Conservation (phyloP, 2,797 vertebrate genomes). For the Falco concolor region DNA sequence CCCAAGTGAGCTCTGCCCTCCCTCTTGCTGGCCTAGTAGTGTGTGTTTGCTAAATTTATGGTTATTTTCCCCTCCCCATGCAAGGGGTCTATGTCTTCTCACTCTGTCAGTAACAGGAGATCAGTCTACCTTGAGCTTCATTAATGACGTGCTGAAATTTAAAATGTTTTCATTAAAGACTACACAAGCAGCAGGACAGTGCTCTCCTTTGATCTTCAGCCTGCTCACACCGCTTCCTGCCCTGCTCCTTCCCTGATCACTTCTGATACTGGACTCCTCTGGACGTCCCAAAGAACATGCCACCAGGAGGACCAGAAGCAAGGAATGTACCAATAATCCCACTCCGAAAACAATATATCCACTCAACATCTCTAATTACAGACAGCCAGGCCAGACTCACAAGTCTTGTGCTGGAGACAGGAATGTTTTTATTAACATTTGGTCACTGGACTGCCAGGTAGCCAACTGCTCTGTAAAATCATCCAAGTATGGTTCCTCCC, state of each 20-base stretch:
- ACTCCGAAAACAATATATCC: not conserved
- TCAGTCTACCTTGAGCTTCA: not conserved
- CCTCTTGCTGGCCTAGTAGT: not conserved
- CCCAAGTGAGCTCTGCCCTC: not conserved
- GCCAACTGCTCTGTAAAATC: not conserved
- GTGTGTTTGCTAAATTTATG: not conserved
- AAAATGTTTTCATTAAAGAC: not conserved
- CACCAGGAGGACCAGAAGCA: not conserved
- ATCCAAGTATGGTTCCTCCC: not conserved
- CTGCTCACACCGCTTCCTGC: not conserved
- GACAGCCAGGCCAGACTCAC: not conserved
- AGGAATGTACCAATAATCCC: not conserved
- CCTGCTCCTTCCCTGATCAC: not conserved
- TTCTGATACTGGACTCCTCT: not conserved
- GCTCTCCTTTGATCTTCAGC: not conserved
- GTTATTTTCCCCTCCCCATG: not conserved
- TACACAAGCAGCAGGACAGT: not conserved
- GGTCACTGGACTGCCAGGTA: not conserved
- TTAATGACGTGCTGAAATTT: not conserved
- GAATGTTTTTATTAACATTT: slow-evolving; percentile 22
- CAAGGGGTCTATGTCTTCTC: not conserved
- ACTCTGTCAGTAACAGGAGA: not conserved
- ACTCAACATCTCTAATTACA: slow-evolving; percentile 9
- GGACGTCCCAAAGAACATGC: not conserved
- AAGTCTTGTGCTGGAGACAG: not conserved